Evolutionary conservation across 2,797 vertebrate genomes (phyloP), one percentile per base, ranked within the genome.

Genomic region (Pteropus rufus): DNA sequence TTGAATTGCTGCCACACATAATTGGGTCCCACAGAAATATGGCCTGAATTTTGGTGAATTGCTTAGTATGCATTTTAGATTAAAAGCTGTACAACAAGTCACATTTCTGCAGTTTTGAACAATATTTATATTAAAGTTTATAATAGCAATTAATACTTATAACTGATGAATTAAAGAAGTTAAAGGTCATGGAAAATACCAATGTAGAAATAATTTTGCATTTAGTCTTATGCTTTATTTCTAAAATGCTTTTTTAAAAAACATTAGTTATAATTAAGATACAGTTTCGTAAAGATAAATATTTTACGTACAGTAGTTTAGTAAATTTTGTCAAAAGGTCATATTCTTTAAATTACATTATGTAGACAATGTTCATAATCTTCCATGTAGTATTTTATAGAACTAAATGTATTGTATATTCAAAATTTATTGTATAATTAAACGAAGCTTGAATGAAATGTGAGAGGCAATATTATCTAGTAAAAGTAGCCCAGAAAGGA

Each of bases 1-100:
- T 98, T 99, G 99, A 99, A 98, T 94, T 95, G 23, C 58, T 91
- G 98, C 98, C 98, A 98, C 97, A 98, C 96, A 90, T 98, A 98
- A 98, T 98, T 98, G 98, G 94, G 98, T 98, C 98, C 94, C 97
- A 97, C 85, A 97, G 95, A 98, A 91, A 95, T 95, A 54, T 89
- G 96, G 81, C 76, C 97, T 97, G 97, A 94, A 97, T 98, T 98
- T 98, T 96, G 95, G 95, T 96, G 96, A 98, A 97, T 92, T 97
- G 96, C 95, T 97, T 97, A 97, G 97, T 98, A 96, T 98, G 97
- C 29, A 39, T 97, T 97, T 98, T 98, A 97, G 93, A 98, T 98
- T 97, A 98, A 98, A 98, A 97, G 91, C 41, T 96, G 76, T 94
- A 90, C 76, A 95, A 95, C 96, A 98, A 97, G 96, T 98, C 96